phyloP scores from a whole-genome alignment of 2,888 invertebrate species.

The Heliconius hortense region DNA sequence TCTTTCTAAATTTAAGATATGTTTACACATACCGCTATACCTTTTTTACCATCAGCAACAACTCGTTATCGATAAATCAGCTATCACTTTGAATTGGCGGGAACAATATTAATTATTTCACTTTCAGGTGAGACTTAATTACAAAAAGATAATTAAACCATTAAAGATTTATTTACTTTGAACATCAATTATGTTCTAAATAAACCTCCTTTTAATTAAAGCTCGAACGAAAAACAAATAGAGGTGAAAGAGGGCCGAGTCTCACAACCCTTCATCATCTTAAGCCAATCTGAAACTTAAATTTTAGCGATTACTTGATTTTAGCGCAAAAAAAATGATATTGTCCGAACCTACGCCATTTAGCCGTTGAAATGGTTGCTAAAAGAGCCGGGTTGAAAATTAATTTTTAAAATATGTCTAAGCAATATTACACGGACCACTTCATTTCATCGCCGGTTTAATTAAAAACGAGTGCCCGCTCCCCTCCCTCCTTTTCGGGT shows the following conservation, averaged over 20 bases:
- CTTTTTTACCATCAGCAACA: not conserved
- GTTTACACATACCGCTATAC: not conserved
- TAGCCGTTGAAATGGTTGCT: conserved; percentile 39
- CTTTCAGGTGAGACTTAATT: conserved; percentile 78
- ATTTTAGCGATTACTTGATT: conserved; percentile 19
- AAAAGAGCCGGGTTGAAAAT: conserved; percentile 54
- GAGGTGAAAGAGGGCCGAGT: conserved; percentile 56
- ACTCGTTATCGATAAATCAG: conserved; percentile 28
- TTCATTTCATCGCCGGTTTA: conserved; percentile 82
- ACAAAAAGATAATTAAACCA: conserved; percentile 79
- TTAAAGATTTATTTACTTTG: conserved; percentile 79
- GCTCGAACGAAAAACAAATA: conserved; percentile 80
- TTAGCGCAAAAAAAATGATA: conserved; percentile 22
- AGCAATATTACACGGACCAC: conserved; percentile 82
- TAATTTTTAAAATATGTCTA: conserved; percentile 82
- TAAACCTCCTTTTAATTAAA: conserved; percentile 80
- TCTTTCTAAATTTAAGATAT: not conserved
- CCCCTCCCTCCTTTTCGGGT: conserved; percentile 78
- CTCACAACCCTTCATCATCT: conserved; percentile 67
- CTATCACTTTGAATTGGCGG: conserved; percentile 36
- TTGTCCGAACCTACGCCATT: conserved; percentile 32
- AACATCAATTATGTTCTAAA: conserved; percentile 80
- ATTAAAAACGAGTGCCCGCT: conserved; percentile 82
- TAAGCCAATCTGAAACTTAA: conserved; percentile 28
- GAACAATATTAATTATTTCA: conserved; percentile 54